These are phyloP conservation scores for Acipenser transmontanus DNA, from an alignment of 2,797 vertebrate species.

Conservation along the genomic window DNA sequence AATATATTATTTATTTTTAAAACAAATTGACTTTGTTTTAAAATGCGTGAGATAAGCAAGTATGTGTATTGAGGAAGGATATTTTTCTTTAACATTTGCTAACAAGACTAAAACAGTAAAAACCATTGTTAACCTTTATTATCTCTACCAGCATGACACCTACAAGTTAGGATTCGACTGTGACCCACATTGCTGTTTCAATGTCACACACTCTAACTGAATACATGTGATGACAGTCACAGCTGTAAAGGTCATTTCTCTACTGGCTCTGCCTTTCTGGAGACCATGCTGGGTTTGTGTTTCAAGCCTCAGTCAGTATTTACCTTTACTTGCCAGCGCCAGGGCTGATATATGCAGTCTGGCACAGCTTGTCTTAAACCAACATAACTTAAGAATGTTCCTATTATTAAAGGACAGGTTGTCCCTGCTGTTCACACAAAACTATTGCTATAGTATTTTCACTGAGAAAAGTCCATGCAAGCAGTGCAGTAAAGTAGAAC, in stretches of 20 bases:
- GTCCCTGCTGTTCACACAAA: too few species aligned
- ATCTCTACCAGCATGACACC: neutral
- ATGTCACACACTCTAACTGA: neutral
- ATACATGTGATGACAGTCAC: neutral
- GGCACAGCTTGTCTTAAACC: neutral
- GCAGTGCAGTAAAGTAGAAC: too few species aligned
- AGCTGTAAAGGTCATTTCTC: neutral
- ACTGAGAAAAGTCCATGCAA: too few species aligned
- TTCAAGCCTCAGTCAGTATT: neutral
- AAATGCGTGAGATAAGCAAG: too few species aligned
- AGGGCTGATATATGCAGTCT: slow-evolving; percentile 17
- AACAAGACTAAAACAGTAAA: neutral
- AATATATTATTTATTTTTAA: too few species aligned
- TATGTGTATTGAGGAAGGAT: too few species aligned
- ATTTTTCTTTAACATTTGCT: too few species aligned
- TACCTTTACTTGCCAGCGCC: slow-evolving; percentile 4
- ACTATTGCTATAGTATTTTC: too few species aligned
- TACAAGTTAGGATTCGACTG: neutral
- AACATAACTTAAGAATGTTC: neutral
- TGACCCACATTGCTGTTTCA: neutral
- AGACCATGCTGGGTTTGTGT: slow-evolving; percentile 3
- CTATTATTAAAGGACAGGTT: too few species aligned
- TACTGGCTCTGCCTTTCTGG: neutral
- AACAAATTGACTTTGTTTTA: neutral
- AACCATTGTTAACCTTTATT: neutral